A percentile compares a stretch with the other conserved stretches of the same genome.
Conservation (phyloP, 2,888 invertebrate genomes). For the Nymphalis urticae region DNA sequence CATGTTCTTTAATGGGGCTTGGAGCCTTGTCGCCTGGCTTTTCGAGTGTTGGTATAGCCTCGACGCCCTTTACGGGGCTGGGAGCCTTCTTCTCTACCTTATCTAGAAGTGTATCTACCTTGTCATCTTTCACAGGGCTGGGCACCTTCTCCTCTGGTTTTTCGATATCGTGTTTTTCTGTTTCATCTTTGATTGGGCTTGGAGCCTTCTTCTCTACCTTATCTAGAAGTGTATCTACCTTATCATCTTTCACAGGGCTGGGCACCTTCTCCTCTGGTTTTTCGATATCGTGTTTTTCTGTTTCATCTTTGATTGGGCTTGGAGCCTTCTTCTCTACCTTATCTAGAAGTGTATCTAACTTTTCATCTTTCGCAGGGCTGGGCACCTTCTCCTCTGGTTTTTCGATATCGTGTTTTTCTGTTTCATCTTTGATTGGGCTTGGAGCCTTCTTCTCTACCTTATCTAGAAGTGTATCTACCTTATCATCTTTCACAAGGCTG, state of each 20-base stretch:
- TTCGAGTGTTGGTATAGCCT: neutral
- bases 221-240: too few relatives aligned
- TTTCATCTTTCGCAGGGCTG: conserved; percentile 16
- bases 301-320: conserved; percentile 2
- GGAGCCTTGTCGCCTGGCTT: neutral
- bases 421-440: neutral
- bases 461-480: too few relatives aligned
- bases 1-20: neutral
- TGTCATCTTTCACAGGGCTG: conserved; percentile 11
- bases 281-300: neutral
- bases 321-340: conserved; percentile 15
- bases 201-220: conserved; percentile 16
- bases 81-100: neutral
- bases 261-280: conserved; percentile 25
- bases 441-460: too few relatives aligned
- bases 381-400: conserved; percentile 29
- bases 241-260: conserved; percentile 27
- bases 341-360: neutral
- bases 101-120: conserved; percentile 17
- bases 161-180: neutral
- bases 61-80: neutral
- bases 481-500: too few relatives aligned
- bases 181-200: neutral
- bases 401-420: neutral
- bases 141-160: conserved; percentile 32